Evolutionary conservation across 2,797 vertebrate genomes (phyloP).

Genomic region (Sebastes iracundus): DNA sequence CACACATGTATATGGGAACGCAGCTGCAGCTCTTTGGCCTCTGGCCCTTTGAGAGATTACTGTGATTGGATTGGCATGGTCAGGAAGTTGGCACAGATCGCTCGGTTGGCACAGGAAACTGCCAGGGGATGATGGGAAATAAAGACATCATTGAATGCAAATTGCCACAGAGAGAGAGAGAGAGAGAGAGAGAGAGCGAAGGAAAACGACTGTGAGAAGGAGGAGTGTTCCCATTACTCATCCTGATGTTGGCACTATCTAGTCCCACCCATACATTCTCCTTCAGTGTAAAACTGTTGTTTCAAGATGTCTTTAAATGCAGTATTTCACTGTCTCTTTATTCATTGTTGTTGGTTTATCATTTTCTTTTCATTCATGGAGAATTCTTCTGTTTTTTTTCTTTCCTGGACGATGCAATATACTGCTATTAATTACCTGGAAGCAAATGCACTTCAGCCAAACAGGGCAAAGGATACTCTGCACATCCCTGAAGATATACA

Average conservation of each 20-base stretch:
- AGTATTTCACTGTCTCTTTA: neutral
- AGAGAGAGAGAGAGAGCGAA: neutral
- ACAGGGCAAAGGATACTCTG: neutral
- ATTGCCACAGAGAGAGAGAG: slow-evolving; percentile 25
- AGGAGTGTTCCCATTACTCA: slow-evolving; percentile 16
- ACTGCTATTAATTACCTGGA: neutral
- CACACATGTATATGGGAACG: slow-evolving; percentile 26
- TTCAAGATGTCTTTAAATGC: neutral
- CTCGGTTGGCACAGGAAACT: slow-evolving; percentile 45
- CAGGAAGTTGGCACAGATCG: slow-evolving; percentile 46
- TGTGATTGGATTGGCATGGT: slow-evolving; percentile 72
- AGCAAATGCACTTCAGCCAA: neutral
- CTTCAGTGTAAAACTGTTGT: neutral
- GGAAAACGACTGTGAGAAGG: neutral
- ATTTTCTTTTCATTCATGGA: neutral
- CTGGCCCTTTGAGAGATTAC: slow-evolving; percentile 62
- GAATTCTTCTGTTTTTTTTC: neutral
- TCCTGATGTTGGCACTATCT: slow-evolving; percentile 11
- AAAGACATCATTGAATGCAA: slow-evolving; percentile 73
- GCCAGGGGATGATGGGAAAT: slow-evolving; percentile 71
- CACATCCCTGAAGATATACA: neutral
- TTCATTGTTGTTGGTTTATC: neutral
- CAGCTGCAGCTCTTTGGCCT: slow-evolving; percentile 58
- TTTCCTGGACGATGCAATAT: no score
- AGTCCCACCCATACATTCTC: neutral